Conservation (phyloP, 1,140 invertebrate genomes). For the Arctopsyche grandis region DNA sequence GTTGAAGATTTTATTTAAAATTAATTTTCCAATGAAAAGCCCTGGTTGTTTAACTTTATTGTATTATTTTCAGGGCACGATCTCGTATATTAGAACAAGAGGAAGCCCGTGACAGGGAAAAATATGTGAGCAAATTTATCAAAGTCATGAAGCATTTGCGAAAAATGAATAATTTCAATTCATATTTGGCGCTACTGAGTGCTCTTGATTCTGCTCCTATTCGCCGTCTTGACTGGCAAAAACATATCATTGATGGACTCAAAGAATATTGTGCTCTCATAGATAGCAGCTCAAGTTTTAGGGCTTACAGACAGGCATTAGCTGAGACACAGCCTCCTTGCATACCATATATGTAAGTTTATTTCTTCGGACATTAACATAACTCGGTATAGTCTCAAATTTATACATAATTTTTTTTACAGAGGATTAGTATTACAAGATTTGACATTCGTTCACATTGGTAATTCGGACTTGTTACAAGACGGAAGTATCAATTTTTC, state of each 20-base stretch:
- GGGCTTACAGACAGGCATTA: slow-evolving; percentile 92
- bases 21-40: background rate
- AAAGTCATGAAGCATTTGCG: slow-evolving; percentile 98
- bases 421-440: slow-evolving; percentile 98
- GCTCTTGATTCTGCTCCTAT: slow-evolving; percentile 97
- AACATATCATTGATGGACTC: slow-evolving; percentile 89
- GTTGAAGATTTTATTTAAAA: background rate
- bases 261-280: slow-evolving; percentile 96
- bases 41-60: background rate
- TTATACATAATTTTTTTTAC: slow-evolving; percentile 59
- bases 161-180: slow-evolving; percentile 99
- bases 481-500: slow-evolving; percentile 95
- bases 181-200: slow-evolving; percentile 94
- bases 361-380: background rate
- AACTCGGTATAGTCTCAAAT: background rate
- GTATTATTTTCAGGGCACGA: slow-evolving; percentile 71
- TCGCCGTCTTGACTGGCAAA: slow-evolving; percentile 93
- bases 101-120: slow-evolving; percentile 94
- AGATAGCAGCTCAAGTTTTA: slow-evolving; percentile 95
- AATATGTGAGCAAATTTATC: slow-evolving; percentile 95
- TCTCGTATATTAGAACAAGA: slow-evolving; percentile 71
- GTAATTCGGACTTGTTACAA: slow-evolving; percentile 88
- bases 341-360: slow-evolving; percentile 96
- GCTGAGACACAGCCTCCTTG: slow-evolving; percentile 95
- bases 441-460: slow-evolving; percentile 98